Conservation (phyloP, 2,888 invertebrate species). For the Ectobius pallidus region DNA sequence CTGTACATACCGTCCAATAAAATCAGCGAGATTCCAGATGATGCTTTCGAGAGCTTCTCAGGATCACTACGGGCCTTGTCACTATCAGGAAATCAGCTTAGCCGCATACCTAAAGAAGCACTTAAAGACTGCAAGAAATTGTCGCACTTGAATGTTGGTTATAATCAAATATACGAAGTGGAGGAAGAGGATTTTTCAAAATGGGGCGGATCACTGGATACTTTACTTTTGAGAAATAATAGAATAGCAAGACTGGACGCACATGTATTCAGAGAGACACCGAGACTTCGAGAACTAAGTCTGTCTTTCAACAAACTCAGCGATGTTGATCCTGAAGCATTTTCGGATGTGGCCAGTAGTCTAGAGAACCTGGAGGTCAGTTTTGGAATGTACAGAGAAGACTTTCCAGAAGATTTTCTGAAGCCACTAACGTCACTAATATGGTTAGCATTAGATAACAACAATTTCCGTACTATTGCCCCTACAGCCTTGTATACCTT, state of each 20-base stretch:
- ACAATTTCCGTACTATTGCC: conserved; percentile 77
- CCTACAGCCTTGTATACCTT: conserved; percentile 73
- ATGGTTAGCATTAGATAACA: conserved; percentile 88
- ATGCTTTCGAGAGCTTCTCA: conserved; percentile 64
- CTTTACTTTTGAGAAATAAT: conserved; percentile 83
- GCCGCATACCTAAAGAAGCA: conserved; percentile 70
- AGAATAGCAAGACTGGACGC: conserved; percentile 72
- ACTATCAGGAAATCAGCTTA: conserved; percentile 80
- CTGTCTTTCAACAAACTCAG: conserved; percentile 90
- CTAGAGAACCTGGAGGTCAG: conserved; percentile 85
- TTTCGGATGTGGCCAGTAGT: conserved; percentile 75
- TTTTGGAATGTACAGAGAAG: conserved; percentile 80
- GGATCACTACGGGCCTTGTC: conserved; percentile 77
- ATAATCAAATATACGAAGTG: conserved; percentile 82
- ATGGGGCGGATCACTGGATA: conserved; percentile 81
- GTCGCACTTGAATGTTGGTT: conserved; percentile 87
- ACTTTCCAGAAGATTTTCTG: conserved; percentile 77
- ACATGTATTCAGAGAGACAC: conserved; percentile 74
- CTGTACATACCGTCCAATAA: conserved; percentile 84
- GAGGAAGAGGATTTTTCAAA: conserved; percentile 75
- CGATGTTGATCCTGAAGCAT: conserved; percentile 80
- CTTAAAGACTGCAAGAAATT: conserved; percentile 75
- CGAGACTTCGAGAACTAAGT: conserved; percentile 83
- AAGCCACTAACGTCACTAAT: conserved; percentile 74
- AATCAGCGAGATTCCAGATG: conserved; percentile 65